Base-by-base conservation (phyloP, 1,140 invertebrate species). In the Steinernema khuongi region DNA sequence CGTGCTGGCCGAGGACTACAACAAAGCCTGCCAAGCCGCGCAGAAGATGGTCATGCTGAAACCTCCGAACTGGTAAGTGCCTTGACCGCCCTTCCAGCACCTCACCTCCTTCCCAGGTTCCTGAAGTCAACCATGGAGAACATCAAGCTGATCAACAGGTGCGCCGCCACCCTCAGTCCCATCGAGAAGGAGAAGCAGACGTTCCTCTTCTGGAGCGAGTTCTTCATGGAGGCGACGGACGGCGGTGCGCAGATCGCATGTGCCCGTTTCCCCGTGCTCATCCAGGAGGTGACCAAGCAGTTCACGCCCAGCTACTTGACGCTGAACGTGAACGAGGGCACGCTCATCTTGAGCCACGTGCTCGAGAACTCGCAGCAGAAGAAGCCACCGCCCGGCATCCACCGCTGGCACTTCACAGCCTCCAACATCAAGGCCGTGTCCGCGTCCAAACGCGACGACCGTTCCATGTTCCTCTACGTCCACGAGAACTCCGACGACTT, bases 21-120 rank as follows among this genome's bases (percentile, higher is more conserved):
- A 91, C 1, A 98, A 98, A 87, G 96, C 96, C 2, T 92, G 95
- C 80, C 93, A 97, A 88, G 96, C 96, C 19, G 94, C 96, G 1
- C 93, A 97, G 85, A 96, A 93, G 85, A 99, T 99, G 96, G 98
- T 97, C 83, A 94, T 93, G 87, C 87, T 99, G 60, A 98, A 99
- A 88, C 96, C 96, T 41, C 96, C 96, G 0, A 92, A 93, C 86
- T 99, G 97, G 96, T 91, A 85, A 70, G 79, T 41, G 36, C 73
- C 19, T 22, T 32, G 11, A n/a, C n/a, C 17, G 19, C n/a, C 70
- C 14, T 4, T 30, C 19, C 18, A 29, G 74, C 29, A 19, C 7
- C 19, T 77, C 67, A 66, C n/a, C 0, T 17, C 60, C 41, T 74
- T 69, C 82, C 70, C 77, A 91, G 90, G 90, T 97, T 97, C 85